Conservation (phyloP, 2,888 invertebrate genomes). For the Pseudococcus longispinus region DNA sequence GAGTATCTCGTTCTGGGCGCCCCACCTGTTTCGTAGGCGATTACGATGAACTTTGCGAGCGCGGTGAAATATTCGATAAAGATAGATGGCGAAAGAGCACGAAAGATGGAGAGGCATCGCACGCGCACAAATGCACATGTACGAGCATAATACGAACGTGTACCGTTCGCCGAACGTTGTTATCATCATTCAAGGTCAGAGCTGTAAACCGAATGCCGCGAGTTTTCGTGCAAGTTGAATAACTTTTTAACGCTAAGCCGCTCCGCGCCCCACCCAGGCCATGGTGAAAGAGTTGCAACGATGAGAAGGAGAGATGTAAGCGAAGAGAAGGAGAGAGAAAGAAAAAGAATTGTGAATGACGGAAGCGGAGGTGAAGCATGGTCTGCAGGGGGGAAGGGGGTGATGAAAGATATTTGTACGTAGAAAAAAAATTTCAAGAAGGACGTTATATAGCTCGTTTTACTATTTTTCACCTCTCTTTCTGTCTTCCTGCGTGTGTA, state of each 20-base stretch:
- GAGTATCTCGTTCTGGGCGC: background rate
- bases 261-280: background rate
- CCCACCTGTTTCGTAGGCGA: background rate
- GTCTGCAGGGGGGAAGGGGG: background rate
- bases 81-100: background rate
- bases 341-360: background rate
- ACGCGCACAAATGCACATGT: conserved; percentile 5
- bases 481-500: background rate
- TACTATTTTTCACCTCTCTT: background rate
- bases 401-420: background rate
- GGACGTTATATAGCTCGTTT: background rate
- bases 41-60: background rate
- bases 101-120: background rate
- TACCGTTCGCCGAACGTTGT: conserved; percentile 26
- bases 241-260: conserved; percentile 41
- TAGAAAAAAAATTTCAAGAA: background rate
- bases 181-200: conserved; percentile 53
- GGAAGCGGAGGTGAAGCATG: background rate
- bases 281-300: background rate
- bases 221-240: conserved; percentile 53
- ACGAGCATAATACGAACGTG: conserved; percentile 25
- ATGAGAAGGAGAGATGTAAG: background rate
- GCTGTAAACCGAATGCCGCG: conserved; percentile 43
- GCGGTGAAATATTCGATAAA: background rate
- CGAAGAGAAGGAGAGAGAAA: background rate